Conservation (phyloP, 2,888 invertebrate species). For the Argyra leucocephala region DNA sequence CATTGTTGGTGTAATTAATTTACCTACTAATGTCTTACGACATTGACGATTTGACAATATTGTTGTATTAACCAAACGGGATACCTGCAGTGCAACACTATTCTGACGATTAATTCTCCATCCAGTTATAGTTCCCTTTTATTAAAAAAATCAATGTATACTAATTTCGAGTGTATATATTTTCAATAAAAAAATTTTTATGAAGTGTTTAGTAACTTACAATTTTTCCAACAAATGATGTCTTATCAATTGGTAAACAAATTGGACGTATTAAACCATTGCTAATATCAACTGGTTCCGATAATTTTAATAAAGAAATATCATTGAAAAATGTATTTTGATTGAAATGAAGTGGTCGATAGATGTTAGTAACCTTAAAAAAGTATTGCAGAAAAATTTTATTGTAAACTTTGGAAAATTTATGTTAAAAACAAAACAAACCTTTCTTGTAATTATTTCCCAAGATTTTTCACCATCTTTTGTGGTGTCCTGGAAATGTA, state of each 20-base stretch:
- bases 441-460: neutral
- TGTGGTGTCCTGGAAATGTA: conserved; percentile 24
- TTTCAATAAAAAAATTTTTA: neutral
- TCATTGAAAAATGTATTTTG: conserved; percentile 21
- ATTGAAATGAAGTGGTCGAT: conserved; percentile 12
- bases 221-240: conserved; percentile 20
- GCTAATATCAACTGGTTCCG: conserved; percentile 18
- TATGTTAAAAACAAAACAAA: neutral
- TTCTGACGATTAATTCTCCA: conserved; percentile 36
- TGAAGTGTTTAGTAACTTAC: conserved; percentile 15
- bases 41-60: conserved; percentile 38
- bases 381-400: neutral
- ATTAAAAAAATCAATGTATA: neutral
- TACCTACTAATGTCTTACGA: conserved; percentile 32
- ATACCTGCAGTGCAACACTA: conserved; percentile 31
- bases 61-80: conserved; percentile 36
- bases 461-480: neutral
- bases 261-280: conserved; percentile 23
- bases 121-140: conserved; percentile 38
- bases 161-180: neutral
- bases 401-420: neutral
- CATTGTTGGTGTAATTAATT: conserved; percentile 19
- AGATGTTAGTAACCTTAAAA: conserved; percentile 10
- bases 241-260: conserved; percentile 19
- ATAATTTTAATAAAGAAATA: conserved; percentile 22